Conservation (phyloP, 2,888 invertebrate genomes). For the Syrista parreyssii region DNA sequence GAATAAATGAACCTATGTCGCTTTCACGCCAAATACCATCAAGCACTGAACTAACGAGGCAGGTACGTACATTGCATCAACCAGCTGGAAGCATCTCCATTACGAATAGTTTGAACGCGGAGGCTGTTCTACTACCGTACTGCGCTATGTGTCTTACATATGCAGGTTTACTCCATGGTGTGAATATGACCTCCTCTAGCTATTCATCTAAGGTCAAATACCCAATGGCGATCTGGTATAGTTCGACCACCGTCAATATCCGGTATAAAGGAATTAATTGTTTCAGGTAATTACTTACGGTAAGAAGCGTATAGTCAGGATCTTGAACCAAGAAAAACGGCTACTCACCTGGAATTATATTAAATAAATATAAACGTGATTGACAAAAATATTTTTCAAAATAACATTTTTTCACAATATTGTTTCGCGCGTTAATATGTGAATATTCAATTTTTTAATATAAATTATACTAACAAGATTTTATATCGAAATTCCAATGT, state of each 20-base stretch:
- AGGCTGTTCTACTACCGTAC: not conserved
- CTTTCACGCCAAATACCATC: slow-evolving; percentile 29
- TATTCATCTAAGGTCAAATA: not conserved
- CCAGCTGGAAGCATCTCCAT: slow-evolving; percentile 44
- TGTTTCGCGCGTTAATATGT: not conserved
- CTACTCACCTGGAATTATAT: not conserved
- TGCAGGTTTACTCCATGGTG: not conserved
- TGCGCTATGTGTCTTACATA: not conserved
- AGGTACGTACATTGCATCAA: slow-evolving; percentile 32
- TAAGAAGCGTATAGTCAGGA: not conserved
- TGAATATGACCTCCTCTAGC: not conserved
- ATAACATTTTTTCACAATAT: not conserved
- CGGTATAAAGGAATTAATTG: not conserved
- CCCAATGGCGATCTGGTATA: not conserved
- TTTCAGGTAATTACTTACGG: not conserved
- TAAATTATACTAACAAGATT: not conserved
- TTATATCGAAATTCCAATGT: not conserved
- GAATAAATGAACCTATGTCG: slow-evolving; percentile 22
- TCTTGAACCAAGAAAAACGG: not conserved
- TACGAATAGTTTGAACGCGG: slow-evolving; percentile 29
- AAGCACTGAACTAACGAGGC: slow-evolving; percentile 41
- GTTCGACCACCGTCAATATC: not conserved
- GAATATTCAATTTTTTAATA: not conserved
- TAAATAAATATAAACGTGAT: not conserved
- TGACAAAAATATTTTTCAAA: not conserved